These are phyloP conservation scores for Trematomus bernacchii DNA, from an alignment of 2,797 vertebrate genomes.

Conservation along the genomic window DNA sequence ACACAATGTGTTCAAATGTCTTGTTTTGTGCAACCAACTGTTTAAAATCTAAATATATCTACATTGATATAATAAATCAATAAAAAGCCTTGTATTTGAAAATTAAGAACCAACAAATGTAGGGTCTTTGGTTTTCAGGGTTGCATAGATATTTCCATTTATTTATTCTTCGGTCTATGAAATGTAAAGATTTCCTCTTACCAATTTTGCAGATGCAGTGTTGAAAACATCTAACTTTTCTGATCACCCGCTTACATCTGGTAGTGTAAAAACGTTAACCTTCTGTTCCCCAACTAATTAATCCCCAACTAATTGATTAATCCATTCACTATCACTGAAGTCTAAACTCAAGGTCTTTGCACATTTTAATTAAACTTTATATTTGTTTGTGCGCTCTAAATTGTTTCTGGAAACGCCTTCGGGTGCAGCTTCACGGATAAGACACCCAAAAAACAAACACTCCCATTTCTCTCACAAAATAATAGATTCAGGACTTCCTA, in stretches of 20 bases:
- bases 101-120: not conserved
- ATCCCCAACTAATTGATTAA: not conserved
- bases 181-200: not conserved
- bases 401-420: not conserved
- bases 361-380: not conserved
- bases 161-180: not conserved
- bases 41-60: too few species aligned
- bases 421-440: slow-evolving; percentile 6
- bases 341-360: not conserved
- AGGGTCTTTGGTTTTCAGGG: not conserved
- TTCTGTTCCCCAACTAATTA: not conserved
- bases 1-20: too few species aligned
- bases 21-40: too few species aligned
- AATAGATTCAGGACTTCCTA: too few species aligned
- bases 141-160: not conserved
- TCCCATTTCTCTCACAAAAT: too few species aligned
- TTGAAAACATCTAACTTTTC: not conserved
- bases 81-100: not conserved
- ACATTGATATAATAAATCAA: too few species aligned
- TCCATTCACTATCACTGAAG: not conserved
- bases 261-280: too few species aligned
- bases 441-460: too few species aligned
- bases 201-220: not conserved
- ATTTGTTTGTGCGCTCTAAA: not conserved
- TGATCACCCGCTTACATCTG: too few species aligned